Conservation (phyloP, 2,113 vertebrate species). For the Megaleporinus macrocephalus region DNA sequence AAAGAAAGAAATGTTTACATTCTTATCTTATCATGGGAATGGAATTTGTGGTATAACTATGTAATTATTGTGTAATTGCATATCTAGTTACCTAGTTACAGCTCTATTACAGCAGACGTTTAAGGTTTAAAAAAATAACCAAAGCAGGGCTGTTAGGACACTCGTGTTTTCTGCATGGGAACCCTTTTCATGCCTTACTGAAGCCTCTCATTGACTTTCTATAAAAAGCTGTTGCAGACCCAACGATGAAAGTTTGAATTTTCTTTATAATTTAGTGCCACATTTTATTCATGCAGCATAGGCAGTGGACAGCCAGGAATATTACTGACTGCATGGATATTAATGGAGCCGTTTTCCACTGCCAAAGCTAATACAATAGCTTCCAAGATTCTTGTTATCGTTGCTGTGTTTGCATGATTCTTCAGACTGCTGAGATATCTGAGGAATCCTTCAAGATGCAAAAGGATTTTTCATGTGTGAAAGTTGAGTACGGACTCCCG, state of each 20-base stretch:
- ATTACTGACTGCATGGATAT: constrained; percentile 8
- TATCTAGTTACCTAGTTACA: not conserved
- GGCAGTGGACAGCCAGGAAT: not conserved
- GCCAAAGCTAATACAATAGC: constrained; percentile 34
- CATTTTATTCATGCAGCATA: constrained; percentile 24
- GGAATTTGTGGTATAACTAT: not conserved
- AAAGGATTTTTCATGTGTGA: not conserved
- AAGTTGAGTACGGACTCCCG: too few species aligned
- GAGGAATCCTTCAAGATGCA: constrained; percentile 13
- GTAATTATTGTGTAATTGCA: not conserved
- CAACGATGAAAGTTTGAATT: constrained; percentile 9
- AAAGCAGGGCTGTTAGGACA: constrained; percentile 2
- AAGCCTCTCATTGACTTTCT: not conserved
- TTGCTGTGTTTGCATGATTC: not conserved
- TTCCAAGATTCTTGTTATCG: constrained; percentile 26
- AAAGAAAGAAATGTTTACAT: too few species aligned
- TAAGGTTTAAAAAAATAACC: constrained; percentile 5
- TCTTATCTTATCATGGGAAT: not conserved
- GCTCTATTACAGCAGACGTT: not conserved
- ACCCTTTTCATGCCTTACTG: too few species aligned
- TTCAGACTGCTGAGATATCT: constrained; percentile 8
- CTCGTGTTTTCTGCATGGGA: constrained; percentile 25
- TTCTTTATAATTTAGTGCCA: constrained; percentile 21
- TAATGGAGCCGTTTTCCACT: constrained; percentile 23
- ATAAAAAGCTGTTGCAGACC: not conserved